Conservation (phyloP, 2,797 vertebrate species). For the Novumbra hubbsi region DNA sequence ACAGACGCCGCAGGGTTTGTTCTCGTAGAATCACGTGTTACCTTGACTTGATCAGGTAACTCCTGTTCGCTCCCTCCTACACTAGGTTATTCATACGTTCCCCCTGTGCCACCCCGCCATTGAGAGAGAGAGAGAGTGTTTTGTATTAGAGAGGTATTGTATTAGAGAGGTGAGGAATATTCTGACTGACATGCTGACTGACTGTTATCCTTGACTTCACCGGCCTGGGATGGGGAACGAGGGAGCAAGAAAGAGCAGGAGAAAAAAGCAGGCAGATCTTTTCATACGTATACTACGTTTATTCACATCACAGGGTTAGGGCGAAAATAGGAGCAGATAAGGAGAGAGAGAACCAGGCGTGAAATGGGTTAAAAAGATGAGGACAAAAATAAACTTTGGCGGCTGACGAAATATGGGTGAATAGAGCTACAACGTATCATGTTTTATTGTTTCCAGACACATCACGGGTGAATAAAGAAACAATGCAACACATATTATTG, state of each 20-base stretch:
- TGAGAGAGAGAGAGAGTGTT: background rate
- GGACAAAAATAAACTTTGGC: no score
- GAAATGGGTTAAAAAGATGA: no score
- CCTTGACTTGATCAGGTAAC: background rate
- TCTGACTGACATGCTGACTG: background rate
- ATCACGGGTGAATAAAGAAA: no score
- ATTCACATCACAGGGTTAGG: background rate
- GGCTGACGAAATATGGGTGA: no score
- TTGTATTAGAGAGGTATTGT: background rate
- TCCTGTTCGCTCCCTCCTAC: background rate
- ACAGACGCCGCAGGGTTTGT: background rate
- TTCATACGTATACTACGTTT: background rate
- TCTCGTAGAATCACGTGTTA: background rate
- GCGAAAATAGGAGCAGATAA: background rate
- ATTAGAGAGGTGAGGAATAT: constrained; percentile 12
- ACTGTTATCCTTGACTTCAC: constrained; percentile 27
- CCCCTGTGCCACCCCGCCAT: constrained; percentile 26
- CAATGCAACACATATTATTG: no score
- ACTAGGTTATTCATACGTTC: constrained; percentile 31
- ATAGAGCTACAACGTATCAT: no score
- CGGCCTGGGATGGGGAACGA: constrained; percentile 19
- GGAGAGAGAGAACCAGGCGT: background rate
- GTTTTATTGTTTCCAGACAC: no score
- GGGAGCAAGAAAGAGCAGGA: background rate
- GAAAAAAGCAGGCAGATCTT: constrained; percentile 3